Percentiles rank a stretch among this genome's conserved stretches.
Conservation (phyloP, 1,140 invertebrate genomes). For the Meloidogyne hapla region DNA sequence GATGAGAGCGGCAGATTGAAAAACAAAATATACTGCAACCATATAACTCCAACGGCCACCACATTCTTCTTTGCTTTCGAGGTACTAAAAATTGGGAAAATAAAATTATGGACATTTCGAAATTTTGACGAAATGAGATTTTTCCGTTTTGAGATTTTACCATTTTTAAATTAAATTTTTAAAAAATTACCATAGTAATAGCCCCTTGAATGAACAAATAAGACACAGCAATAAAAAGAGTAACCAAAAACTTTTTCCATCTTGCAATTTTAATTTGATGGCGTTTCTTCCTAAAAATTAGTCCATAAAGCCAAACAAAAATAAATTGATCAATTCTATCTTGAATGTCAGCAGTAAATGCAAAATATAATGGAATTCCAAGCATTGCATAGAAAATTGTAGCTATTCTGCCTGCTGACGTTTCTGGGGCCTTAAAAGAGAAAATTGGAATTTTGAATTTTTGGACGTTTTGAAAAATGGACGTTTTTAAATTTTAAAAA, state of each 20-base stretch:
- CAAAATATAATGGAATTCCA: constrained; percentile 62
- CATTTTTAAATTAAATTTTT: background rate
- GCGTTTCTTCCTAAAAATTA: background rate
- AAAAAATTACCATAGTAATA: constrained; percentile 6
- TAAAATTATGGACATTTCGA: background rate
- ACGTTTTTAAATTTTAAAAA: constrained; percentile 28
- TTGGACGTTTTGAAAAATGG: no score
- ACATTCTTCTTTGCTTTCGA: background rate
- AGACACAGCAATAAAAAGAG: background rate
- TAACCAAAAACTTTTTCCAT: constrained; percentile 1
- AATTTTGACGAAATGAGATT: background rate
- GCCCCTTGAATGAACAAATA: background rate
- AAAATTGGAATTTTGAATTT: background rate
- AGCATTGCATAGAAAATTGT: constrained; percentile 58
- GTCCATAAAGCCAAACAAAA: background rate
- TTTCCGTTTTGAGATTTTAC: no score
- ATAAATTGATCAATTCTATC: constrained; percentile 3
- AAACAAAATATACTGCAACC: background rate
- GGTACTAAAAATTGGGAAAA: background rate
- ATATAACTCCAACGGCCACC: background rate
- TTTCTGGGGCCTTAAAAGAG: background rate
- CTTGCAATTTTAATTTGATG: constrained; percentile 3
- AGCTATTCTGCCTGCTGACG: constrained; percentile 44
- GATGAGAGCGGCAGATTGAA: background rate
- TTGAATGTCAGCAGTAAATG: constrained; percentile 41